Base-by-base conservation (phyloP, 1,140 invertebrate species). In the Palaemon carinicauda region DNA sequence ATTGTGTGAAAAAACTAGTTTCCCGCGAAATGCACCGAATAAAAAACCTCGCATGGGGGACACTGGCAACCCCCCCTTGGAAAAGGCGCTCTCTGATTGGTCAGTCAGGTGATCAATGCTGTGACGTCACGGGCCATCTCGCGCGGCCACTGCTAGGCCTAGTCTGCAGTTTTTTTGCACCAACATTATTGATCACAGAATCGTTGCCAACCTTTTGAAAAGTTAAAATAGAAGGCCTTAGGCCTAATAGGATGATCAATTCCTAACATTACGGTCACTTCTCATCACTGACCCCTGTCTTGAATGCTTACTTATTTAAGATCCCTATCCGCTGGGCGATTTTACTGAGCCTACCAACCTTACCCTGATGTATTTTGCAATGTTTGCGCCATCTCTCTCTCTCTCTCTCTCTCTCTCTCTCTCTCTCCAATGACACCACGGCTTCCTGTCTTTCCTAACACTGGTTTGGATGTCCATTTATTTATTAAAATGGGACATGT, bases 81-180 rank as follows among this genome's bases (percentile, higher is more conserved):
- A 1, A 9, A 31, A 29, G 24, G 51, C n/a, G 81, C 24, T 21
- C 71, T 75, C 24, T 52, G 65, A 82, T 82, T 82, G 81, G 81
- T 82, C 81, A 82, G 73, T 82, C 29, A 51, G 24, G 51, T 82
- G 81, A 82, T 82, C 81, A 82, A 82, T 82, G 81, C 65, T 50
- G 81, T 82, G 81, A 82, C 81, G 81, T 82, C 81, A 82, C 81
- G 27, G 81, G 71, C 81, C 81, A 82, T 82, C 81, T 82, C 69
- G 71, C 50, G 52, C 24, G 77, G 77, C 77, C 77, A 78, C 74
- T 78, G 31, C 80, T 73, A 82, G 80, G 80, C 65, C 80, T 82
- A 82, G 81, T 82, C 69, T 82, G 81, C 71, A 82, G 81, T 82
- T 82, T 82, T 82, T 82, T 74, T 82, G 81, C 81, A 82, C 71